A percentile compares a stretch with the other conserved stretches of the same genome.
These are phyloP conservation scores for Ranitomeya variabilis DNA, from an alignment of 2,113 vertebrate genomes.

Conservation along the genomic window DNA sequence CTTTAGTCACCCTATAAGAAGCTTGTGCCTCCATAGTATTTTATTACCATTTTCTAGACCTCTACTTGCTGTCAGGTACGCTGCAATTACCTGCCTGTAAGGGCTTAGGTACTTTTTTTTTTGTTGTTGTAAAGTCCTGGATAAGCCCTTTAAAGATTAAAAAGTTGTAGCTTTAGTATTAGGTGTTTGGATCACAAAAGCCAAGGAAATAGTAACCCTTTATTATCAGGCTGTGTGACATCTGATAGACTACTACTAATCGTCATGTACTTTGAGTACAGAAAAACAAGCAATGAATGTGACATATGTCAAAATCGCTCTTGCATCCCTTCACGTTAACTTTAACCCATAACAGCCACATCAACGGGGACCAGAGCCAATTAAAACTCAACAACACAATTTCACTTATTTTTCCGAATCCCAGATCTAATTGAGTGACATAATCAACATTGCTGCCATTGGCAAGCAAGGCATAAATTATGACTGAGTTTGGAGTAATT, in stretches of 20 bases:
- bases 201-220: not conserved
- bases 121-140: too few species aligned
- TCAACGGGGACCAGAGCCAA: slow-evolving; percentile 58
- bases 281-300: not conserved
- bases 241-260: not conserved
- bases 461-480: slow-evolving; percentile 49
- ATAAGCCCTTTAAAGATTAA: too few species aligned
- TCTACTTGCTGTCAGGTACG: too few species aligned
- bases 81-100: too few species aligned
- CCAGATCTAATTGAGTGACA: slow-evolving; percentile 52
- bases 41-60: too few species aligned
- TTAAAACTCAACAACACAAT: slow-evolving; percentile 62
- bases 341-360: slow-evolving; percentile 56
- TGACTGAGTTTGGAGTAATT: slow-evolving; percentile 52
- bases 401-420: slow-evolving; percentile 60
- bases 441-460: slow-evolving; percentile 54
- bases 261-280: not conserved
- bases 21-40: too few species aligned
- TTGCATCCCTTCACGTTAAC: not conserved
- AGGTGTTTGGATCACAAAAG: not conserved
- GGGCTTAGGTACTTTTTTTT: too few species aligned
- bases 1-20: too few species aligned
- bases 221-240: not conserved
- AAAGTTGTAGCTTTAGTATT: too few species aligned
- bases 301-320: not conserved